Evolutionary conservation across 2,888 invertebrate genomes (phyloP).

Genomic region (Syritta pipiens): DNA sequence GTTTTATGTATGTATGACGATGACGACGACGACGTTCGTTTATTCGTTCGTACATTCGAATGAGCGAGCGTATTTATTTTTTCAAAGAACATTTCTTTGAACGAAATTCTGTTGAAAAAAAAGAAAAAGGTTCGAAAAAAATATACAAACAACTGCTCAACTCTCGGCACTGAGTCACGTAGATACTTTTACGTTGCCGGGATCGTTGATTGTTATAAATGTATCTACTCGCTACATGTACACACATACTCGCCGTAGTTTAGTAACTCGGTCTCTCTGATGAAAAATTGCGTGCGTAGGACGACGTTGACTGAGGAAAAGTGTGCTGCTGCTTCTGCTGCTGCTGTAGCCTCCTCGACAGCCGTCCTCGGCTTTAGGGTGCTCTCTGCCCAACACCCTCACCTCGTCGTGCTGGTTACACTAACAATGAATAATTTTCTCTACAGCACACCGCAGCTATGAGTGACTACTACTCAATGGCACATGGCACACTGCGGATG

Average conservation of each 20-base stretch:
- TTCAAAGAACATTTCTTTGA: slow-evolving; percentile 59
- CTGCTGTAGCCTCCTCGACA: no score
- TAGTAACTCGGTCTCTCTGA: no score
- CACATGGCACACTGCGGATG: slow-evolving; percentile 15
- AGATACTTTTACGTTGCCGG: slow-evolving; percentile 60
- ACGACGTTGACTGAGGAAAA: slow-evolving; percentile 14
- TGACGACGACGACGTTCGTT: background rate
- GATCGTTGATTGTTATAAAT: slow-evolving; percentile 53
- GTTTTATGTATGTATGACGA: no score
- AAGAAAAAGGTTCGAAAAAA: slow-evolving; percentile 42
- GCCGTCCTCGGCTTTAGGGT: no score
- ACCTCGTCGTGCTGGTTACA: slow-evolving; percentile 30
- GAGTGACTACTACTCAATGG: slow-evolving; percentile 5
- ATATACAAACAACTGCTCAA: slow-evolving; percentile 46
- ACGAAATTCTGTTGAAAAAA: slow-evolving; percentile 54
- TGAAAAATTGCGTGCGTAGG: slow-evolving; percentile 57
- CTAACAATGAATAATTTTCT: slow-evolving; percentile 43
- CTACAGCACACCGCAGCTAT: slow-evolving; percentile 33
- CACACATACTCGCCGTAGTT: slow-evolving; percentile 12
- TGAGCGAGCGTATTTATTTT: slow-evolving; percentile 5
- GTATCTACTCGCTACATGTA: slow-evolving; percentile 35
- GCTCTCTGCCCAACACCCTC: no score
- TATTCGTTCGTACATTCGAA: background rate
- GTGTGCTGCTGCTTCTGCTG: no score
- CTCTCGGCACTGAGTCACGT: slow-evolving; percentile 61